Evolutionary conservation across 2,888 invertebrate genomes (phyloP).

Genomic region (Teleiodes luculella): DNA sequence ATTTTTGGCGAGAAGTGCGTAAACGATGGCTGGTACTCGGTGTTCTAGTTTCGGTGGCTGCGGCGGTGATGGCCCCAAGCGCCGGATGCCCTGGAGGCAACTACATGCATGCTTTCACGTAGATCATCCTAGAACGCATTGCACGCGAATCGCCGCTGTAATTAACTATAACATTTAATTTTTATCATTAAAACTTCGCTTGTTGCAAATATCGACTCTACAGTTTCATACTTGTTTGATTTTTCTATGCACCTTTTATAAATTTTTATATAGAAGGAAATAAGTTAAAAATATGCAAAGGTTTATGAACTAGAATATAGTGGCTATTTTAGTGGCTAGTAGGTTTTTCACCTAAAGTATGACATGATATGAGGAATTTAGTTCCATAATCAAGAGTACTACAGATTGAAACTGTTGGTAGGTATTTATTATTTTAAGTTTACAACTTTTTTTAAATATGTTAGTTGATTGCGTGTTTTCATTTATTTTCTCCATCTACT

Average conservation of each 20-base stretch:
- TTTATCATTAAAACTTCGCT: slow-evolving; percentile 17
- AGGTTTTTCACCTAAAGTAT: no score
- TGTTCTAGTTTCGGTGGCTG: slow-evolving; percentile 45
- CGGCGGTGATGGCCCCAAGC: slow-evolving; percentile 54
- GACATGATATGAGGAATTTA: no score
- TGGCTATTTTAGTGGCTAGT: no score
- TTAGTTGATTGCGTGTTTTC: no score
- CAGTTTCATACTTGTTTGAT: background rate
- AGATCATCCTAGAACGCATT: slow-evolving; percentile 62
- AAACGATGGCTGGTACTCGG: slow-evolving; percentile 57
- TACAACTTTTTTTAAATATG: no score
- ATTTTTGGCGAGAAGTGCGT: slow-evolving; percentile 46
- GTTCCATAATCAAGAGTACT: no score
- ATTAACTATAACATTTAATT: slow-evolving; percentile 32
- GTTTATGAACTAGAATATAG: no score
- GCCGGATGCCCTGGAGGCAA: slow-evolving; percentile 68
- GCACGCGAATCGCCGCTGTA: slow-evolving; percentile 61
- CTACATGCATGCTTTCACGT: slow-evolving; percentile 56
- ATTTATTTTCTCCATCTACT: no score
- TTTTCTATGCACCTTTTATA: background rate
- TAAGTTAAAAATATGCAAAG: no score
- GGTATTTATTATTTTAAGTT: no score
- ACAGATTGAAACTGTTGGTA: no score
- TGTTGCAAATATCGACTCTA: slow-evolving; percentile 13
- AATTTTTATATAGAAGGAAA: no score